These are phyloP conservation scores for Alaudala cheleensis DNA, from an alignment of 2,113 vertebrate species.

Conservation along the genomic window DNA sequence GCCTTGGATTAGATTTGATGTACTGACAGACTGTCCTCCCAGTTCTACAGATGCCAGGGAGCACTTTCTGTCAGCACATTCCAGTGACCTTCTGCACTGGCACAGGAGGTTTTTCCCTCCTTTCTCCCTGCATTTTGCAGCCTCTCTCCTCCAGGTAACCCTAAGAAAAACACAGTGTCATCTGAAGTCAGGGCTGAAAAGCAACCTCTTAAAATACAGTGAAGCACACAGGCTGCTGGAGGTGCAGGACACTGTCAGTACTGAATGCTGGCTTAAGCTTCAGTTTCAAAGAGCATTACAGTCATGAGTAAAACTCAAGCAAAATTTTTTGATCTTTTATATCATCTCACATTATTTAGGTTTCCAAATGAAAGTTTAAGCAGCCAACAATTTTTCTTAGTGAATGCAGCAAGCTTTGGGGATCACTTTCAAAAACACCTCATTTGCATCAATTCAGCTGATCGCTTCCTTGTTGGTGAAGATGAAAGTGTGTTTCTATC, in stretches of 20 bases:
- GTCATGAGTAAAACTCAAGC: not conserved
- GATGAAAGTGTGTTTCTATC: slow-evolving; percentile 43
- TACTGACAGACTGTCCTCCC: not conserved
- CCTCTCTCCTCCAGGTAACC: not conserved
- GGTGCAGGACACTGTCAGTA: not conserved
- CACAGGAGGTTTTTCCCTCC: not conserved
- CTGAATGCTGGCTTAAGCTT: not conserved
- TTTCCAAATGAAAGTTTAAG: not conserved
- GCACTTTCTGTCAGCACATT: not conserved
- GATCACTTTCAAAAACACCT: slow-evolving; percentile 19
- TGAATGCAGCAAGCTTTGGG: not conserved
- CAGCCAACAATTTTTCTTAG: not conserved
- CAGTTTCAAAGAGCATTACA: not conserved
- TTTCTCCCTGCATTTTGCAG: not conserved
- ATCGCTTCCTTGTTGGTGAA: not conserved
- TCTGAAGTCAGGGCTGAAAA: not conserved
- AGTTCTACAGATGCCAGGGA: not conserved
- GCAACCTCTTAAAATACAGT: not conserved
- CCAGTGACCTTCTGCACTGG: not conserved
- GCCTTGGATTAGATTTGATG: not conserved
- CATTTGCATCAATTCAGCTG: slow-evolving; percentile 42
- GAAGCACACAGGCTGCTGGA: not conserved
- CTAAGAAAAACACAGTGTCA: not conserved
- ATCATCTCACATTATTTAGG: not conserved
- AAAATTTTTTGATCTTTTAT: not conserved